These are phyloP conservation scores for Anastrepha obliqua DNA, from an alignment of 1,140 invertebrate species.

Conservation along the genomic window DNA sequence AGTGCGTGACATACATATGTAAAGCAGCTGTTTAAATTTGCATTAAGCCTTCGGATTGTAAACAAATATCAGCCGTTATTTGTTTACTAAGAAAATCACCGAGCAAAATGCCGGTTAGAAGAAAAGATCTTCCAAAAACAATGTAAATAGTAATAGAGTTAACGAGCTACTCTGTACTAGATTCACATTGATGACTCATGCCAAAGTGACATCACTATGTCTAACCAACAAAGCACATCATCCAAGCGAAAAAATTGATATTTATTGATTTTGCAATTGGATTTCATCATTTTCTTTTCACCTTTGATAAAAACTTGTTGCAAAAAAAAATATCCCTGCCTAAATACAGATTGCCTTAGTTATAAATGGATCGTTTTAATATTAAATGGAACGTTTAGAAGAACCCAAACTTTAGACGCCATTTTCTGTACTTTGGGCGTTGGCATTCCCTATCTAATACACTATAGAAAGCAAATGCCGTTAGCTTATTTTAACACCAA, in stretches of 20 bases:
- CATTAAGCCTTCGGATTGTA: not conserved
- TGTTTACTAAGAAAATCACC: slow-evolving; percentile 12
- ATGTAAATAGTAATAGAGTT: slow-evolving; percentile 20
- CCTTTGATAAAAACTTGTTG: no score
- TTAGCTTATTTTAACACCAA: slow-evolving; percentile 4
- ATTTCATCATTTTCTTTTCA: not conserved
- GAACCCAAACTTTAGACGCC: slow-evolving; percentile 56
- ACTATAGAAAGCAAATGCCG: slow-evolving; percentile 2
- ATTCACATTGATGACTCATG: not conserved
- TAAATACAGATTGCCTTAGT: no score
- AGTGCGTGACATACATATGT: not conserved
- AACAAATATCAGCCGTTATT: slow-evolving; percentile 55
- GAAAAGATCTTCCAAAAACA: not conserved
- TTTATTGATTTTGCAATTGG: slow-evolving; percentile 40
- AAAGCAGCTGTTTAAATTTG: not conserved
- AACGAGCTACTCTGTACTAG: not conserved
- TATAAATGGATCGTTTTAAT: no score
- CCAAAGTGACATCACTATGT: slow-evolving; percentile 13
- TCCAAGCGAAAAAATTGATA: not conserved
- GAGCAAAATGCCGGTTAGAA: not conserved
- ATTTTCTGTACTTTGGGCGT: slow-evolving; percentile 64
- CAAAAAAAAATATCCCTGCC: no score
- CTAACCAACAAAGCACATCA: not conserved
- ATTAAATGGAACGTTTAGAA: no score
- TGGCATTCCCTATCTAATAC: not conserved